Base-by-base conservation (phyloP, 2,888 invertebrate species). In the Apodemia duryi region DNA sequence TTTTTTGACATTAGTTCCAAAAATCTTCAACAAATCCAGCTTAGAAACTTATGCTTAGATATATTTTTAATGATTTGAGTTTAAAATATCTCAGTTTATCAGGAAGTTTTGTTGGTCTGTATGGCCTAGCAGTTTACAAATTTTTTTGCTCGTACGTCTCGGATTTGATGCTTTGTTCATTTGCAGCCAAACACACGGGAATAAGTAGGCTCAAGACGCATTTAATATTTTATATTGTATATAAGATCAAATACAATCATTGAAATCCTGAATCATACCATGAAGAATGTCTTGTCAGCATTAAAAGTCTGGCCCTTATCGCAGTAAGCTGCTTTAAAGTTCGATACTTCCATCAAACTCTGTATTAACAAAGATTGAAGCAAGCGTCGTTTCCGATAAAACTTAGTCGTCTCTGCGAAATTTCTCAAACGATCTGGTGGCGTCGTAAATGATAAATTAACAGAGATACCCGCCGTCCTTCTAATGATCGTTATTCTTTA, bases 391-490 rank as follows among this genome's bases (percentile, higher is more conserved):
- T 70, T 77, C 77, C 77, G 82, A 84, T 83, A 80, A 82, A 87
- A 85, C 79, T 86, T 84, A 70, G 76, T 73, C 79, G 78, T 78
- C 77, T 75, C 77, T 74, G 73, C 76, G 75, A 81, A 84, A 79
- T 78, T 80, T 73, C 75, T 77, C 78, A 72, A 77, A 78, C 83
- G 81, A 80, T 77, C 77, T 75, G 69, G 70, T 74, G 73, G 75
- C 75, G 32, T 57, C 57, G 57, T 57, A 77, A 84, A 84, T 86
- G 87, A 88, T 86, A 85, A 87, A 88, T 88, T 85, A 83, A 81
- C 79, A 73, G 84, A 87, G 82, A 87, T 85, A 74, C 74, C 74
- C 78, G 75, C n/a, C 57, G 57, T 60, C 57, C 57, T 60, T 60
- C 57, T 60, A 60, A 60, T 60, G 57, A 60, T 60, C 57, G 57